Evolutionary conservation across 1,140 invertebrate species (phyloP).

Genomic region (Thaumetopoea pityocampa): DNA sequence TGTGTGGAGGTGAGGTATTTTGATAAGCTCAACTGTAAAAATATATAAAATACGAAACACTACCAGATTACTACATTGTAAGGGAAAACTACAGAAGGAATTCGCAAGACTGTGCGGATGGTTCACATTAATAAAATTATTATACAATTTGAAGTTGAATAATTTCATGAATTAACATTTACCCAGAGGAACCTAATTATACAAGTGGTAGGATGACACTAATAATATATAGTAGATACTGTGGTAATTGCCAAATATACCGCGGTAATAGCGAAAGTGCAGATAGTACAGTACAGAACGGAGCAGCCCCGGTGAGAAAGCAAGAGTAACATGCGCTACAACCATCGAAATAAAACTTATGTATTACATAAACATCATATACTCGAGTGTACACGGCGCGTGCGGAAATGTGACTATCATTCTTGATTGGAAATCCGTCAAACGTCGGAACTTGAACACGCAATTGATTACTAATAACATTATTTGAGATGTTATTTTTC

Average conservation of each 20-base stretch:
- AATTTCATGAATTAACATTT: no score
- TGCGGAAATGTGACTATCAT: no score
- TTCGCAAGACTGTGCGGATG: no score
- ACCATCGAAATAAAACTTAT: conserved; percentile 43
- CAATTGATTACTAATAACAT: not conserved
- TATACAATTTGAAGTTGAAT: no score
- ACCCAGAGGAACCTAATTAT: no score
- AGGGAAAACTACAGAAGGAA: no score
- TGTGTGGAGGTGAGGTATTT: no score
- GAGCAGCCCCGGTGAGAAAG: conserved; percentile 32
- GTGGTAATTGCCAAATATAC: conserved; percentile 9
- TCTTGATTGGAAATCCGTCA: conserved; percentile 13
- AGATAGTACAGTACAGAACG: conserved; percentile 20
- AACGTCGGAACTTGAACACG: no score
- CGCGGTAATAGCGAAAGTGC: conserved; percentile 16
- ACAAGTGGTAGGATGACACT: conserved; percentile 7
- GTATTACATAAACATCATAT: conserved; percentile 10
- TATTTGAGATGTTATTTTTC: not conserved
- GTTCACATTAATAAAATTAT: no score
- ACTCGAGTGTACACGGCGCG: conserved; percentile 1
- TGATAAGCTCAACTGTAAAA: no score
- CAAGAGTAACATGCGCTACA: conserved; percentile 70
- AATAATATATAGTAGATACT: not conserved
- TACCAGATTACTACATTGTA: no score
- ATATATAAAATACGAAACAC: no score